phyloP scores from a whole-genome alignment of 2,888 invertebrate genomes.

The Coleophora flavipennella region DNA sequence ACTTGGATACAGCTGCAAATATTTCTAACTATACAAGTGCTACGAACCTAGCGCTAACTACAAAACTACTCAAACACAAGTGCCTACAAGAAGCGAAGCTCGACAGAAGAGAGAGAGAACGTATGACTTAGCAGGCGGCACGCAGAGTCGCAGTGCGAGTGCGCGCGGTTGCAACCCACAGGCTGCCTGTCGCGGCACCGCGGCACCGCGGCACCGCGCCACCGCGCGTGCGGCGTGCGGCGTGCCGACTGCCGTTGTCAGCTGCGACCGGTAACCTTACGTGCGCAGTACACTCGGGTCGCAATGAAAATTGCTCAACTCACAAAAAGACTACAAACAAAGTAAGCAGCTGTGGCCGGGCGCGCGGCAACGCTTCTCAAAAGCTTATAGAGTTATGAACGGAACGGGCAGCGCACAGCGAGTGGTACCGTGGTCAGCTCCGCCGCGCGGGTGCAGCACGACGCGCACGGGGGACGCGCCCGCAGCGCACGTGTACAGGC shows the following conservation, averaged over 20 bases:
- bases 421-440: slow-evolving; percentile 12
- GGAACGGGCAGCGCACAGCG: slow-evolving; percentile 16
- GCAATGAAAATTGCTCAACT: not conserved
- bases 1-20: not conserved
- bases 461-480: slow-evolving; percentile 15
- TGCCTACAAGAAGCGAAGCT: too few relatives aligned
- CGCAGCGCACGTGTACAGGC: slow-evolving; percentile 10
- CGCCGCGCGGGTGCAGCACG: slow-evolving; percentile 9
- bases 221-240: too few relatives aligned
- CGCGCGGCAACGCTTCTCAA: not conserved
- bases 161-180: slow-evolving; percentile 20
- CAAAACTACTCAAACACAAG: not conserved
- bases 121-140: not conserved
- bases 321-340: not conserved
- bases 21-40: too few relatives aligned
- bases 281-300: not conserved
- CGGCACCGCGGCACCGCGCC: too few relatives aligned
- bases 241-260: too few relatives aligned
- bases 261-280: slow-evolving; percentile 44
- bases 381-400: not conserved
- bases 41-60: not conserved
- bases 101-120: not conserved
- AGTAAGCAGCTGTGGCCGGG: not conserved
- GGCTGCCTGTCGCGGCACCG: too few relatives aligned
- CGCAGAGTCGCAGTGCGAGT: not conserved